Evolutionary conservation across 2,113 vertebrate species (phyloP).

Genomic region (Lamprologus speciosus): DNA sequence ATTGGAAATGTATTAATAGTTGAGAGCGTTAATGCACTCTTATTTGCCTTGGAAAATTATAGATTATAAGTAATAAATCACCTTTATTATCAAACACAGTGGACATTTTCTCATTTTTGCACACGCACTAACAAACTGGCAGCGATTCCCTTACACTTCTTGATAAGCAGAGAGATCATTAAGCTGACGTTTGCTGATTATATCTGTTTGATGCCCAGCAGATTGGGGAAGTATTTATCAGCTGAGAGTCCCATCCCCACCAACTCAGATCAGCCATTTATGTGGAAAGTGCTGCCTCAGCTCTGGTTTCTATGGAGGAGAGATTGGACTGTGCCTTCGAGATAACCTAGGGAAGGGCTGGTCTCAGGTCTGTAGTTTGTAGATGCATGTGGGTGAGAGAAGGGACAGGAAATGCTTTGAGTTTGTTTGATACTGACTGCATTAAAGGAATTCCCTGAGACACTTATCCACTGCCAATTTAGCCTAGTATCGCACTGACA

Average conservation of each 20-base stretch:
- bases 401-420: background rate
- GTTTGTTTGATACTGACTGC: background rate
- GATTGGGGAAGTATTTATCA: background rate
- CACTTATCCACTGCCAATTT: background rate
- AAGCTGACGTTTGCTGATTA: background rate
- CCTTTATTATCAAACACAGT: background rate
- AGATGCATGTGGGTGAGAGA: background rate
- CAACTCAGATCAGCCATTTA: background rate
- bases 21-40: background rate
- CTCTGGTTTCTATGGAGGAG: background rate
- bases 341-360: background rate
- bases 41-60: background rate
- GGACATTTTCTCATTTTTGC: background rate
- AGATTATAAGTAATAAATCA: background rate
- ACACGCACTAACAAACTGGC: background rate
- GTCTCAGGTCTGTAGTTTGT: background rate
- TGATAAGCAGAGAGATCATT: background rate
- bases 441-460: background rate
- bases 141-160: background rate
- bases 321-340: background rate
- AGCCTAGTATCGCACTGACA: background rate
- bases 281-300: constrained; percentile 29
- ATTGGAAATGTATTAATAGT: background rate
- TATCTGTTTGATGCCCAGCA: background rate
- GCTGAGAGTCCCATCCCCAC: background rate